Evolutionary conservation across 1,140 invertebrate species (phyloP), one percentile per base, ranked within the genome.

Genomic region (Goniozus legneri): DNA sequence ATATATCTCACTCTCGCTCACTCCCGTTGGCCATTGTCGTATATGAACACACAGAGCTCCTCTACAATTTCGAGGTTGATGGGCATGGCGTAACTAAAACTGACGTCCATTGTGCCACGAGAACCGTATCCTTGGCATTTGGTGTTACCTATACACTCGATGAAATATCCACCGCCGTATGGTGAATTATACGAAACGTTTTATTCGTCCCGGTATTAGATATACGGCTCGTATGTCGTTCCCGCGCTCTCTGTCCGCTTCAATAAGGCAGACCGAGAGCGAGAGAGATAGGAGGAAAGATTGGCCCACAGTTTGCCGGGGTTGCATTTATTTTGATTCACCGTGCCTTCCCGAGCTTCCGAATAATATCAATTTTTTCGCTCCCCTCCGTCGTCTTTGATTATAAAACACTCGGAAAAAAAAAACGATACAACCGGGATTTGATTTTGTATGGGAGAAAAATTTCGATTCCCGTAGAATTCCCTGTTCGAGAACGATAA

Each of bases 71-170:
- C 54, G 57, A 63, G 54, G 61, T 59, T 66, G 64, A 68, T 60
- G 64, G 54, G 58, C 64, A 56, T 65, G 55, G 60, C 64, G 62
- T 65, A 68, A 68, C 64, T 65, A 65, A 66, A 68, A 63, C 66
- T 65, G 66, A 66, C 66, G 53, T 65, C 60, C 59, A 68, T 68
- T 66, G 66, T 68, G 60, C 62, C 51, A n/a, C n/a, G n/a, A n/a
- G 58, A 42, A 52, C 52, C 59, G 52, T 45, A 54, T 61, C 59
- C 56, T 58, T 21, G 19, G 36, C 36, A 38, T 38, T 38, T 38
- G 36, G 10, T 18, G 36, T 38, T 38, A 19, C 36, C 20, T 18
- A 38, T 38, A 38, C n/a, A n/a, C 15, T 21, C 12, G 19, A 38
- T 38, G 36, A 38, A 38, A 38, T 16, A 18, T 38, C 20, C 18